Base-by-base conservation (phyloP, 2,113 vertebrate genomes). In the Hippoglossus stenolepis region DNA sequence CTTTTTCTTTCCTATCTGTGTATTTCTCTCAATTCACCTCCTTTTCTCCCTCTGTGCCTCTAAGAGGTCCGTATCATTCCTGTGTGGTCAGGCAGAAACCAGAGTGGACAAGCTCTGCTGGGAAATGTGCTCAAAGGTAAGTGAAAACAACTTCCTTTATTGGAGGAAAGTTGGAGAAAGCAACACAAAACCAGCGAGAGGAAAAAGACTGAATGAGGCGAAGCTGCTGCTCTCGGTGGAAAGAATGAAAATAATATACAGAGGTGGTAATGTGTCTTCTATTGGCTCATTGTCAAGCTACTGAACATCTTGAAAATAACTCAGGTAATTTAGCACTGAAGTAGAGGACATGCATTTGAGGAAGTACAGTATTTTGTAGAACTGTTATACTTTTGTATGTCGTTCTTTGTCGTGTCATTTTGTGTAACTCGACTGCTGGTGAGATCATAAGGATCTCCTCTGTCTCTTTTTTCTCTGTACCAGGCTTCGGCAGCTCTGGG, bases 71-170 rank as follows among this genome's bases (percentile, higher is more conserved):
- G 2, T 78, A 70, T 82, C 57, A 57, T 74, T 82, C 57, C 61
- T 74, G 75, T 70, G 80, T 70, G 67, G 78, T 78, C 47, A 35
- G 70, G 64, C 67, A 69, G 76, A 85, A 82, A 82, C 60, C 61
- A 21, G 70, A 66, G 63, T 35, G 40, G 76, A 77, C 76, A 59
- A 68, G 51, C 63, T 83, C 79, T 56, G 21, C 73, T 79, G 77
- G 79, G 84, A 77, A 86, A 88, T 66, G 77, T 80, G 70, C 59
- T 75, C 77, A 82, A 70, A 72, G 69, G 80, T 69, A 67, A 54
- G 38, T 78, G 73, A 88, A 81, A 88, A 80, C 51, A 57, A 76
- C 54, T 51, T 77, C 72, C 60, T 82, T 81, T 73, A 75, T 59
- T 65, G 71, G 65, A 81, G 81, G 61, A 79, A 79, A 79, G 71